Base-by-base conservation (phyloP, 2,888 invertebrate genomes). In the Mantis religiosa region DNA sequence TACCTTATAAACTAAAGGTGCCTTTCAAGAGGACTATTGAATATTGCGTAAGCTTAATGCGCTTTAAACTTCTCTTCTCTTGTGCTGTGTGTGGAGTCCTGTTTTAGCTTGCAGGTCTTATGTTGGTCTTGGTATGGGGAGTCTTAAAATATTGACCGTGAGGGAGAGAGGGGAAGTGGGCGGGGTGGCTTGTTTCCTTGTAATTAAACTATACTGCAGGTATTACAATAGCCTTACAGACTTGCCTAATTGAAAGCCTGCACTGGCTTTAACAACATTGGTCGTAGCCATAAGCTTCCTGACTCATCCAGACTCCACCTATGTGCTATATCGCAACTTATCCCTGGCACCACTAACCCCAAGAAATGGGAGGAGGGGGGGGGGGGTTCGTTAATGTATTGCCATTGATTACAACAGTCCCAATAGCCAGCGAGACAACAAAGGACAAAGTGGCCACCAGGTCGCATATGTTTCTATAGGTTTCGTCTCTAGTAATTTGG, bases 191-290 rank as follows among this genome's bases (percentile, higher is more conserved):
- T 87, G 87, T 87, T 82, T 87, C 87, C 87, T 87, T 87, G 87
- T 87, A 87, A 87, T 87, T 87, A 87, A 87, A 87, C 87, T 87
- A 34, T 87, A 87, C 87, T 87, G 82, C 34, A 87, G 87, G 87
- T 87, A 87, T 87, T 87, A 87, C 82, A 82, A 87, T 87, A 34
- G 82, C 87, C 34, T 82, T 87, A 87, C 82, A 82, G 87, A 82
- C 87, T 87, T 87, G 87, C 82, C 87, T 87, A 87, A 87, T 87
- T 87, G 87, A 87, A 87, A 87, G 87, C 41, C 87, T 82, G 82
- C 28, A 82, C 82, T 87, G 87, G 87, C 86, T 86, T 86, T 86
- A 86, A 86, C 86, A 81, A 86, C 86, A 86, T 28, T 86, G 86
- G 85, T 47, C 54, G 86, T 71, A 86, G 86, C 86, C 71, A 86